A percentile compares a stretch with the other conserved stretches of the same genome.
Conservation (phyloP, 2,113 vertebrate species). For the Nycticorax nycticorax region DNA sequence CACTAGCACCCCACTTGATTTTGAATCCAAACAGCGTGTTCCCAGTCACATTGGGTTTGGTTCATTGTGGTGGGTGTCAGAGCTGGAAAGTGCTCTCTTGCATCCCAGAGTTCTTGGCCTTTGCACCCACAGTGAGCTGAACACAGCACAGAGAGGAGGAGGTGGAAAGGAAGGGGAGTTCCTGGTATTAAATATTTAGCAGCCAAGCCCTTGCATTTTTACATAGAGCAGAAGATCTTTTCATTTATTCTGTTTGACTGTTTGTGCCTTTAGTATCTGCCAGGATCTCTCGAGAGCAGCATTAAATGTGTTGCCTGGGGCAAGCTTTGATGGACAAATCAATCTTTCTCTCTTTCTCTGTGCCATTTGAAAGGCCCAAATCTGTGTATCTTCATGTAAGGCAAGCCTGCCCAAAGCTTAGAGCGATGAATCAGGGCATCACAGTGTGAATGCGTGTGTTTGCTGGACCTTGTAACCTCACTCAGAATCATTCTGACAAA, state of each 20-base stretch:
- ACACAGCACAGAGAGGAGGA: neutral
- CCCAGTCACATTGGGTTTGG: neutral
- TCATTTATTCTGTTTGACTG: conserved; percentile 12
- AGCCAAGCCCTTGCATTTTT: conserved; percentile 4
- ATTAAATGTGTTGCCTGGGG: neutral
- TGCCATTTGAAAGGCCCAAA: neutral
- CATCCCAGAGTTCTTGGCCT: neutral
- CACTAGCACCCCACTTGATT: neutral
- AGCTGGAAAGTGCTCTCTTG: neutral
- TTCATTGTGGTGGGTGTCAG: neutral
- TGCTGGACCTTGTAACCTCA: neutral
- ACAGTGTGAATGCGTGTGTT: fast-evolving
- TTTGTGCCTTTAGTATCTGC: conserved; percentile 17
- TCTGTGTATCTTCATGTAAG: neutral
- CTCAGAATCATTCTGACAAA: neutral
- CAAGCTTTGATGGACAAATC: conserved; percentile 5
- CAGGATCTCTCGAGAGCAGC: neutral
- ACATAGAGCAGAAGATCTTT: neutral
- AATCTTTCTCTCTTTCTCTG: neutral
- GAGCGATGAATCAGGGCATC: neutral
- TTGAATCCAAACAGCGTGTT: neutral
- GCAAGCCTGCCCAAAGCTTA: neutral
- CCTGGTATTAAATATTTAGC: conserved; percentile 26
- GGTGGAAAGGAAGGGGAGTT: neutral
- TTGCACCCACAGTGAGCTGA: neutral